Conservation (phyloP, 2,888 invertebrate species). For the Epistrophe grossulariae region DNA sequence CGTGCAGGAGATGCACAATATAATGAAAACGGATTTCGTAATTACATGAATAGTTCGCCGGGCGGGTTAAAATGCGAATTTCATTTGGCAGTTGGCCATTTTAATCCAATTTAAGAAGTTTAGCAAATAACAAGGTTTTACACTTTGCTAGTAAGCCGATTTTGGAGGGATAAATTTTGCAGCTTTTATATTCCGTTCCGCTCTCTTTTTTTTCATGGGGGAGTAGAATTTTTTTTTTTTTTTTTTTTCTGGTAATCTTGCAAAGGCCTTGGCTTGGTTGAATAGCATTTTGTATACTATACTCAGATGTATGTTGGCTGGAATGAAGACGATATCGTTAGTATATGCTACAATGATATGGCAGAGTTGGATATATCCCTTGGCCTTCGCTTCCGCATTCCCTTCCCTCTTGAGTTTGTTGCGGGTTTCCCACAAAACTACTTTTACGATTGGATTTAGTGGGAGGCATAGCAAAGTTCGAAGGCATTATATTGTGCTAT, state of each 20-base stretch:
- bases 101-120: slow-evolving; percentile 76
- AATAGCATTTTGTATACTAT: not conserved
- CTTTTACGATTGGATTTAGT: slow-evolving; percentile 70
- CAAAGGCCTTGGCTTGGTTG: slow-evolving; percentile 48
- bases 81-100: slow-evolving; percentile 76
- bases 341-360: slow-evolving; percentile 13
- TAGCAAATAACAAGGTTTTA: slow-evolving; percentile 76
- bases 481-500: slow-evolving; percentile 46
- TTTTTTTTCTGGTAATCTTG: slow-evolving; percentile 44
- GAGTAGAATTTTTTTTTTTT: slow-evolving; percentile 2
- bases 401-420: not conserved
- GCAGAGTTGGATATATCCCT: not conserved
- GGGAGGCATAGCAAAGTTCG: slow-evolving; percentile 65
- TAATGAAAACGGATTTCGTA: slow-evolving; percentile 76
- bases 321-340: slow-evolving; percentile 39
- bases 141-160: slow-evolving; percentile 74
- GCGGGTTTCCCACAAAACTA: slow-evolving; percentile 58
- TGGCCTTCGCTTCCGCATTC: not conserved
- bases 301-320: slow-evolving; percentile 15
- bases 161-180: slow-evolving; percentile 63
- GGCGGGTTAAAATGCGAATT: slow-evolving; percentile 75
- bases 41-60: slow-evolving; percentile 76
- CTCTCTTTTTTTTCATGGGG: slow-evolving; percentile 1
- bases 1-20: slow-evolving; percentile 57
- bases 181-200: slow-evolving; percentile 54